Evolutionary conservation across 2,888 invertebrate genomes (phyloP).

Genomic region (Himalopsyche tibetana): DNA sequence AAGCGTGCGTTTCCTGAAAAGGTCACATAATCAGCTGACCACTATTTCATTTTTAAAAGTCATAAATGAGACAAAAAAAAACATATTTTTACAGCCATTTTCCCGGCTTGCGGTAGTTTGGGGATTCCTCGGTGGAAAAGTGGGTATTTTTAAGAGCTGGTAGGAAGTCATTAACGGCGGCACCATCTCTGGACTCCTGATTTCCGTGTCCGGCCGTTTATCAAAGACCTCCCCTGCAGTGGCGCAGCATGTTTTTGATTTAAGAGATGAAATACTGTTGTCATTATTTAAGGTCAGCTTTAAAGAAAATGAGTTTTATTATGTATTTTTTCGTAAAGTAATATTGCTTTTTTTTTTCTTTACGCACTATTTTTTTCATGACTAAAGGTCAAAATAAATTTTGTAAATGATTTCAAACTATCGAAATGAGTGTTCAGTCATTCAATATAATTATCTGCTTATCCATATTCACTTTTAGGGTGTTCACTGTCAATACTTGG

Average conservation of each 20-base stretch:
- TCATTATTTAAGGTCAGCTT: too few species aligned
- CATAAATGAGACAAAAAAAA: background rate
- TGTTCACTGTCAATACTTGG: too few species aligned
- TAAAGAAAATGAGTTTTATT: too few species aligned
- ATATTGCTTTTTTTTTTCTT: too few species aligned
- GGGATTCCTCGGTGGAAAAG: conserved; percentile 2
- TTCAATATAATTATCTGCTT: too few species aligned
- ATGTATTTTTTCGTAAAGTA: too few species aligned
- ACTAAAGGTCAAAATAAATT: too few species aligned
- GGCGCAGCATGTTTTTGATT: background rate
- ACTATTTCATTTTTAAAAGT: background rate
- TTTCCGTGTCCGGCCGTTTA: conserved; percentile 34
- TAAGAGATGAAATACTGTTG: too few species aligned
- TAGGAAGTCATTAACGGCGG: conserved; percentile 20
- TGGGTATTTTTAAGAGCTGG: conserved; percentile 13
- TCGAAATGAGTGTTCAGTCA: too few species aligned
- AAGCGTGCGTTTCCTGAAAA: background rate
- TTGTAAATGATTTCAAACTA: too few species aligned
- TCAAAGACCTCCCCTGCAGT: conserved; percentile 8
- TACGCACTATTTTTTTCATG: too few species aligned
- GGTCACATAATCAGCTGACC: background rate
- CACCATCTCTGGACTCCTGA: conserved; percentile 26
- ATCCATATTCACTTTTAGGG: too few species aligned
- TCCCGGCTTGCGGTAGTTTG: background rate
- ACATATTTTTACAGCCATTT: background rate